Conservation (phyloP, 2,797 vertebrate genomes). For the Oceanodroma leucorhoa region DNA sequence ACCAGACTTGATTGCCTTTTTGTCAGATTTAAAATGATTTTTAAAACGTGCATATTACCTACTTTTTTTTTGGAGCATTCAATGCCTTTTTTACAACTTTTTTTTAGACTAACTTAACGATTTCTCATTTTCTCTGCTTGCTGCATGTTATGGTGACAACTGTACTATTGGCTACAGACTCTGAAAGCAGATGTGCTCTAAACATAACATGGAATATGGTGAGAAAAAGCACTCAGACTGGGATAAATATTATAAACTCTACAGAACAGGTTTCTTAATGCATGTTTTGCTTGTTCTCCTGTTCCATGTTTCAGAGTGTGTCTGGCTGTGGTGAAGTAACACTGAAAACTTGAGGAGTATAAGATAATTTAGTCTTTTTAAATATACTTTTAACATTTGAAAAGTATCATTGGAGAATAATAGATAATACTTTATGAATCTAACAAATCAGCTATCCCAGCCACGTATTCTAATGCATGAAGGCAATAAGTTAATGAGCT, state of each 20-base stretch:
- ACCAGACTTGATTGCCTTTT: constrained; percentile 5
- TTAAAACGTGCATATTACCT: not conserved
- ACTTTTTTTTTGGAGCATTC: not conserved
- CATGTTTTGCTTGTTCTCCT: not conserved
- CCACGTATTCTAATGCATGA: not conserved
- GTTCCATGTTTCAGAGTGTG: not conserved
- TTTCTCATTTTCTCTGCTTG: not conserved
- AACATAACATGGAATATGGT: not conserved
- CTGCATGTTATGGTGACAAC: not conserved
- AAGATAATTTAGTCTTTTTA: not conserved
- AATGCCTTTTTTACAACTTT: not conserved
- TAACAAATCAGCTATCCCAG: not conserved
- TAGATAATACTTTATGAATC: not conserved
- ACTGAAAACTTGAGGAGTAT: not conserved
- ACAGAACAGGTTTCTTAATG: not conserved
- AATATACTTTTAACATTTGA: not conserved
- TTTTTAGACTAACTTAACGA: not conserved
- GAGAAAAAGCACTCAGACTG: not conserved
- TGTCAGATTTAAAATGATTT: constrained; percentile 30
- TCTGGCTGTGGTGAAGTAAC: not conserved
- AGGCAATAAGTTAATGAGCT: not conserved
- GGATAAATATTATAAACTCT: not conserved
- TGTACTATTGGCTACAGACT: not conserved
- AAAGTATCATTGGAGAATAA: not conserved
- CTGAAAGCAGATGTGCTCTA: not conserved